A percentile compares a stretch with the other conserved stretches of the same genome.
Conservation (phyloP, 2,888 invertebrate genomes). For the Macaria liturata region DNA sequence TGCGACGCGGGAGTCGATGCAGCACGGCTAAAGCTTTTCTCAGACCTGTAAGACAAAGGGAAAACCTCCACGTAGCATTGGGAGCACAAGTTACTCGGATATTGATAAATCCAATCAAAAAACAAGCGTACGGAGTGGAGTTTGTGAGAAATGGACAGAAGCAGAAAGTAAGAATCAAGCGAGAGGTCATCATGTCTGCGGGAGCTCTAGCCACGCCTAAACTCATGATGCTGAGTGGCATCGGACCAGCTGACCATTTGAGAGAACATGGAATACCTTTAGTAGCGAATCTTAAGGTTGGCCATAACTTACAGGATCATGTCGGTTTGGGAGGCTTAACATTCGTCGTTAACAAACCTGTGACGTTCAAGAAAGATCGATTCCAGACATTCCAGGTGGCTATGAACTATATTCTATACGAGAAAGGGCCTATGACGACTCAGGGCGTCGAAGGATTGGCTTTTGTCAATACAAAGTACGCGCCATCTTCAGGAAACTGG, state of each 20-base stretch:
- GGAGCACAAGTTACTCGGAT: slow-evolving; percentile 89
- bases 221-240: slow-evolving; percentile 94
- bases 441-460: slow-evolving; percentile 94
- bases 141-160: slow-evolving; percentile 86
- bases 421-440: slow-evolving; percentile 92
- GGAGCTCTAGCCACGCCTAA: slow-evolving; percentile 96
- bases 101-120: slow-evolving; percentile 86
- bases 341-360: slow-evolving; percentile 91
- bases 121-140: slow-evolving; percentile 90
- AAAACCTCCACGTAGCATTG: slow-evolving; percentile 91
- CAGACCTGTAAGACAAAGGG: slow-evolving; percentile 89
- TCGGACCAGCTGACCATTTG: slow-evolving; percentile 91
- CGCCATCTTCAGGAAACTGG: slow-evolving; percentile 89
- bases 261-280: slow-evolving; percentile 88
- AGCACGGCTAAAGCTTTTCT: slow-evolving; percentile 95
- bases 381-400: slow-evolving; percentile 90
- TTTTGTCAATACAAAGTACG: slow-evolving; percentile 93
- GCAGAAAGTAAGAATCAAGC: slow-evolving; percentile 87
- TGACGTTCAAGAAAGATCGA: slow-evolving; percentile 89
- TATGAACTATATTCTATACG: slow-evolving; percentile 91
- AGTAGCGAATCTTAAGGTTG: slow-evolving; percentile 89
- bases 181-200: slow-evolving; percentile 93
- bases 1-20: slow-evolving; percentile 92
- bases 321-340: slow-evolving; percentile 93
- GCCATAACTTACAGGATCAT: slow-evolving; percentile 94